A percentile compares a stretch with the other conserved stretches of the same genome.
Conservation (phyloP, 2,888 invertebrate species). For the Acrocyrtus sp. region DNA sequence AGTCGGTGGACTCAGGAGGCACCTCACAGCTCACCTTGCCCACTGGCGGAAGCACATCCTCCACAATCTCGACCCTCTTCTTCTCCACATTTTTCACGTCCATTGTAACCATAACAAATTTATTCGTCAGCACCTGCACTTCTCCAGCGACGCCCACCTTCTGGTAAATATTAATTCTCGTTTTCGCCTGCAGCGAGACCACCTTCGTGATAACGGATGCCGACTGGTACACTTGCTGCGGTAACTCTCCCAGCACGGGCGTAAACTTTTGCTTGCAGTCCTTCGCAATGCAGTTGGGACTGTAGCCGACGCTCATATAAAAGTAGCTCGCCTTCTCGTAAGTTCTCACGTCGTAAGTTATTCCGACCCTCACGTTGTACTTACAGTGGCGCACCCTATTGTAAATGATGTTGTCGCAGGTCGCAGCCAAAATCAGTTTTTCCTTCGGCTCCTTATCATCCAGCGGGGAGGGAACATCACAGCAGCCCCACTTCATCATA, state of each 20-base stretch:
- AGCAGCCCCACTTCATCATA: constrained; percentile 15
- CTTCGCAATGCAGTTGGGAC: constrained; percentile 1
- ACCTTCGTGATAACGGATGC: not conserved
- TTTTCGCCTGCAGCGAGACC: not conserved
- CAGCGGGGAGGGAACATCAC: constrained; percentile 4
- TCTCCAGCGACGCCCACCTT: not conserved
- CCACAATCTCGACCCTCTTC: not conserved
- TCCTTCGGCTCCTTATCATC: not conserved
- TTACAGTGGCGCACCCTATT: constrained; percentile 17
- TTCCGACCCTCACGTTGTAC: not conserved
- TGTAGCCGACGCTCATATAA: constrained; percentile 18
- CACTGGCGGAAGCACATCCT: not conserved
- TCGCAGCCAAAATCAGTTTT: not conserved
- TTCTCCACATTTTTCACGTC: not conserved
- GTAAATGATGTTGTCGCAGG: constrained; percentile 16
- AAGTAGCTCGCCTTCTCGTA: constrained; percentile 4
- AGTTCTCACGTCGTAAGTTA: constrained; percentile 6
- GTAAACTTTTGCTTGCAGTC: not conserved
- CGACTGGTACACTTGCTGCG: constrained; percentile 4
- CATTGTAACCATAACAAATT: not conserved
- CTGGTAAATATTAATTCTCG: constrained; percentile 15
- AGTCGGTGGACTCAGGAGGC: not conserved
- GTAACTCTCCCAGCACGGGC: not conserved
- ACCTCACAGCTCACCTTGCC: not conserved
- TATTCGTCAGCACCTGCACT: constrained; percentile 5